Conservation (phyloP, 2,113 vertebrate species). For the Platysteira castanea region DNA sequence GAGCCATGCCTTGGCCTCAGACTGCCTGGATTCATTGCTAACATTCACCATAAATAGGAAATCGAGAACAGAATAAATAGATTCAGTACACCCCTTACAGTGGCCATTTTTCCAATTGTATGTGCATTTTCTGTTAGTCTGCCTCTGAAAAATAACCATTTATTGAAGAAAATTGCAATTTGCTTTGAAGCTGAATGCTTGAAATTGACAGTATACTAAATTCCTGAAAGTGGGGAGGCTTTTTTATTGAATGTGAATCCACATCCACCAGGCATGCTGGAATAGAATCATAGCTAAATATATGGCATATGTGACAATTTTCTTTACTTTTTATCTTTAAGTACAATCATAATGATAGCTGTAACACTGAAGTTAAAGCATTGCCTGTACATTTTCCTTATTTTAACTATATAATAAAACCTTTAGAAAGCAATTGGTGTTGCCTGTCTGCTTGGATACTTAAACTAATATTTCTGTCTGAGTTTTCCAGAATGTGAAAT, state of each 20-base stretch:
- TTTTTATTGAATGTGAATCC: neutral
- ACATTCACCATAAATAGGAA: neutral
- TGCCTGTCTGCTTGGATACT: conserved; percentile 4
- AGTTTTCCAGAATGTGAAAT: neutral
- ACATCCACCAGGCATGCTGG: neutral
- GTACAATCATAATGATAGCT: neutral
- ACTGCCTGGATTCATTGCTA: neutral
- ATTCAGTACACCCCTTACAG: neutral
- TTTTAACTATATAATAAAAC: conserved; percentile 23
- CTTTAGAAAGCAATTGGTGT: neutral
- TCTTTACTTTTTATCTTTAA: neutral
- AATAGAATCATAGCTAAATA: conserved; percentile 19
- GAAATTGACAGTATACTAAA: neutral
- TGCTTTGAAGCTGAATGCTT: neutral
- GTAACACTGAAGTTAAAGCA: neutral
- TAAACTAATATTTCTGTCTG: neutral
- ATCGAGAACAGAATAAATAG: neutral
- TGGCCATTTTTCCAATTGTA: neutral
- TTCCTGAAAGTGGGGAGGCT: neutral
- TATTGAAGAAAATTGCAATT: conserved; percentile 6
- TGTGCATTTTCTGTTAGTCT: neutral
- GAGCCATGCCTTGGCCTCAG: neutral
- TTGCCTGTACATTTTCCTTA: neutral
- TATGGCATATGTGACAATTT: neutral
- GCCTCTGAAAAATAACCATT: neutral